Evolutionary conservation across 2,888 invertebrate species (phyloP), one percentile per base, ranked within the genome.

Genomic region (Heliconius charithonia): DNA sequence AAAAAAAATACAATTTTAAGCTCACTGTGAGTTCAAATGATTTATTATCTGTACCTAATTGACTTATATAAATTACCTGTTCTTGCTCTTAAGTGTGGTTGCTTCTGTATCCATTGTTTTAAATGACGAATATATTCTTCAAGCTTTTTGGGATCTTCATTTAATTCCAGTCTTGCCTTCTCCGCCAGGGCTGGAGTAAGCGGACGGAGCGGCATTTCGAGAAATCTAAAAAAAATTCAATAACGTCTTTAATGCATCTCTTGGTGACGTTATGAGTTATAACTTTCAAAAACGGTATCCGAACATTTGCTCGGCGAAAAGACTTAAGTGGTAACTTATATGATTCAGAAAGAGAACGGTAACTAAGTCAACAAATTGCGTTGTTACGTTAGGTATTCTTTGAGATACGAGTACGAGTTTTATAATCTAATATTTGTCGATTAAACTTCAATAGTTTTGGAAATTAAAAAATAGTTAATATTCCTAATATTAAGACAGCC

Each of bases 51-150:
- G 27, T 27, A 45, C 16, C 16, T 16, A 27, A 45, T 41, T 37
- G 25, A 62, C 25, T n/a, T 10, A 62, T n/a, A 19, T 51, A 6
- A 6, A 51, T 85, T 84, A 92, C 92, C 88, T 83, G 87, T 92
- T 83, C 94, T 91, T 25, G 90, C 91, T 80, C 87, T 92, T 32
- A 96, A 85, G 86, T 96, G 95, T 0, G 95, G 95, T 84, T 96
- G 96, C 84, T 96, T 95, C 3, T 89, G 87, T 19, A 96, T 84
- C 96, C 96, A 96, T 56, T 95, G 93, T 83, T 93, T 95, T 29
- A 96, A 89, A 83, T 93, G 90, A 76, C 93, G 88, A 56, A 96
- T 87, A 84, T 96, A 95, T 78, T 91, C 90, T 1, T 86, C 85
- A 65, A 95, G 85, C 65, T 92, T 87, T 9, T 89, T 90, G 0